phyloP scores from a whole-genome alignment of 2,888 invertebrate species.

The Dione juno region DNA sequence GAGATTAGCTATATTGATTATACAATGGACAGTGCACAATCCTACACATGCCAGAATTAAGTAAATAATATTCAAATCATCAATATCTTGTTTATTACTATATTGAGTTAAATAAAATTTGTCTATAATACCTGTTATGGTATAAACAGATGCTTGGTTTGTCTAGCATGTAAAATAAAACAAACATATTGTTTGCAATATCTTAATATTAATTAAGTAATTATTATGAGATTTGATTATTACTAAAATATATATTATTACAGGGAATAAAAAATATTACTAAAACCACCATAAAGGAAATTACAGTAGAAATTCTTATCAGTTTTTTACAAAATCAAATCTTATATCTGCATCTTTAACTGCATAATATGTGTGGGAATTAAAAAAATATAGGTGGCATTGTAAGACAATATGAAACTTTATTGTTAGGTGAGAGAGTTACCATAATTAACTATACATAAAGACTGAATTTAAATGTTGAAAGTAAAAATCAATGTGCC shows the following conservation, averaged over 20 bases:
- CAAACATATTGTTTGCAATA: background rate
- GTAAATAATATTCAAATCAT: too few species aligned
- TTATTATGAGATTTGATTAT: background rate
- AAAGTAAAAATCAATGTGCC: background rate
- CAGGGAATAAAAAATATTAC: background rate
- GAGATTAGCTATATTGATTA: too few species aligned
- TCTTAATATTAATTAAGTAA: background rate
- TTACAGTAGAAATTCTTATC: background rate
- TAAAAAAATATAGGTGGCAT: background rate
- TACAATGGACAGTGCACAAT: too few species aligned
- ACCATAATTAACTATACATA: background rate
- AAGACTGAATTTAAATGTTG: background rate
- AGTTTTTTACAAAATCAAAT: conserved; percentile 7
- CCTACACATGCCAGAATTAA: too few species aligned
- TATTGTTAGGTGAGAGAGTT: conserved; percentile 10
- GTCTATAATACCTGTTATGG: too few species aligned
- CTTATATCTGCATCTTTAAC: background rate
- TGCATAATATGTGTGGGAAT: conserved; percentile 14
- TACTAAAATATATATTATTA: background rate
- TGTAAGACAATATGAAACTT: conserved; percentile 3
- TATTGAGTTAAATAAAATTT: too few species aligned
- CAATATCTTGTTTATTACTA: too few species aligned
- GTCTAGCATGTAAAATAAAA: too few species aligned
- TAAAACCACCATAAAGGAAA: background rate
- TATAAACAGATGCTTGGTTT: too few species aligned